Evolutionary conservation across 2,113 vertebrate species (phyloP).

Genomic region (Bufo gargarizans): DNA sequence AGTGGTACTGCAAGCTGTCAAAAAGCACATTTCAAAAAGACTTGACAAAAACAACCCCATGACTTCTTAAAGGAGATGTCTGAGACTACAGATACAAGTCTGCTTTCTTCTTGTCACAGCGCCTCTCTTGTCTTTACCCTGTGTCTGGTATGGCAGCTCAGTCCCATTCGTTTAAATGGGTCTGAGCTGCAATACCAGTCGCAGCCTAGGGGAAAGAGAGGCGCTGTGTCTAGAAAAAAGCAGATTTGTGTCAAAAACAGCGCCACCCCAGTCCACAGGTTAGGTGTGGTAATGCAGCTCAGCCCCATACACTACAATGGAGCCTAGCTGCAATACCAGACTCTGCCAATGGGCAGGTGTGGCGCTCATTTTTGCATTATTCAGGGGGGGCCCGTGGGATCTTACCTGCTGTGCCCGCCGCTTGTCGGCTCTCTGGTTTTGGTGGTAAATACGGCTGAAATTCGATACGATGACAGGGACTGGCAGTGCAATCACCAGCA

Average conservation of each 20-base stretch:
- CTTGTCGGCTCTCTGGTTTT: slow-evolving; percentile 88
- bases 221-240: not conserved
- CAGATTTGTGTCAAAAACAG: not conserved
- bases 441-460: slow-evolving; percentile 93
- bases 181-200: not conserved
- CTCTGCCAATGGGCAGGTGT: too few relatives aligned
- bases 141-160: too few relatives aligned
- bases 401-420: slow-evolving; percentile 71
- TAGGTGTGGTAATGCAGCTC: too few relatives aligned
- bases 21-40: not conserved
- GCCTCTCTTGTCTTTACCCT: not conserved
- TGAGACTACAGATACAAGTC: not conserved
- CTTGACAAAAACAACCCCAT: too few relatives aligned
- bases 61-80: too few relatives aligned
- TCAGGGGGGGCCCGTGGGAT: too few relatives aligned
- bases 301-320: too few relatives aligned
- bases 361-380: too few relatives aligned
- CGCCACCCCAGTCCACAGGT: too few relatives aligned
- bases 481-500: slow-evolving; percentile 89
- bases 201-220: not conserved
- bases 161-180: too few relatives aligned
- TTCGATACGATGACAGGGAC: slow-evolving; percentile 92
- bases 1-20: not conserved
- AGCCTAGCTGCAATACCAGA: too few relatives aligned
- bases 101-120: not conserved